Conservation (phyloP, 2,797 vertebrate species). For the Semaprochilodus insignis region DNA sequence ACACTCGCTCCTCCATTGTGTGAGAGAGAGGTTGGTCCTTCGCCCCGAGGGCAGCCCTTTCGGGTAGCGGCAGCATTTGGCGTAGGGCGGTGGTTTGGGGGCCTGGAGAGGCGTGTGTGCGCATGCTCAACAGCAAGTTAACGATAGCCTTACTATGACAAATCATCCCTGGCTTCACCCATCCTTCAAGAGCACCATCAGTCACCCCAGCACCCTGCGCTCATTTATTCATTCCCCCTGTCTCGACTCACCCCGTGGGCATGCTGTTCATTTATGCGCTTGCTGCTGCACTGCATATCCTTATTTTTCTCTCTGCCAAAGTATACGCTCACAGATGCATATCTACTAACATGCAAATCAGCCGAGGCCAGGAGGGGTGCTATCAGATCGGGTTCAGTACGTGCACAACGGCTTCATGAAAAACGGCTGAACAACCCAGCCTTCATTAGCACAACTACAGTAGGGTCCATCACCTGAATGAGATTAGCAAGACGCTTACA, state of each 20-base stretch:
- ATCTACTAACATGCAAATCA: conserved; percentile 42
- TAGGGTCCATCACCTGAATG: not conserved
- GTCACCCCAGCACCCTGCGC: conserved; percentile 23
- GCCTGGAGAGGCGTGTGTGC: not conserved
- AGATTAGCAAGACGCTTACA: conserved; percentile 16
- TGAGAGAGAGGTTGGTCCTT: conserved; percentile 35
- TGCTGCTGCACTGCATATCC: not conserved
- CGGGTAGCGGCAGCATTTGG: not conserved
- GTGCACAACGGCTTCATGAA: not conserved
- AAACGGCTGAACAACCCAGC: not conserved
- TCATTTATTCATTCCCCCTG: conserved; percentile 33
- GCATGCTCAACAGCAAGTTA: conserved; percentile 35
- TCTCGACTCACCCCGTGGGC: not conserved
- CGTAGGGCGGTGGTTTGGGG: too few relatives aligned
- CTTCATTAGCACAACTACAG: conserved; percentile 38
- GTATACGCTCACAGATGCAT: conserved; percentile 15
- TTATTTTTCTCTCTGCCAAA: not conserved
- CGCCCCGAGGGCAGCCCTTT: conserved; percentile 21
- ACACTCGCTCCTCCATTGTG: not conserved
- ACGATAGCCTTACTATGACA: conserved; percentile 51
- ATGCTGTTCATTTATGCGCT: conserved; percentile 33
- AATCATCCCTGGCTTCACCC: conserved; percentile 32
- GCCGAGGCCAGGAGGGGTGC: not conserved
- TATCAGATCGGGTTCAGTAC: conserved; percentile 15
- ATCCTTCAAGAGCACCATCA: conserved; percentile 35